These are phyloP conservation scores for Sesia apiformis DNA, from an alignment of 2,888 invertebrate genomes.

Conservation along the genomic window DNA sequence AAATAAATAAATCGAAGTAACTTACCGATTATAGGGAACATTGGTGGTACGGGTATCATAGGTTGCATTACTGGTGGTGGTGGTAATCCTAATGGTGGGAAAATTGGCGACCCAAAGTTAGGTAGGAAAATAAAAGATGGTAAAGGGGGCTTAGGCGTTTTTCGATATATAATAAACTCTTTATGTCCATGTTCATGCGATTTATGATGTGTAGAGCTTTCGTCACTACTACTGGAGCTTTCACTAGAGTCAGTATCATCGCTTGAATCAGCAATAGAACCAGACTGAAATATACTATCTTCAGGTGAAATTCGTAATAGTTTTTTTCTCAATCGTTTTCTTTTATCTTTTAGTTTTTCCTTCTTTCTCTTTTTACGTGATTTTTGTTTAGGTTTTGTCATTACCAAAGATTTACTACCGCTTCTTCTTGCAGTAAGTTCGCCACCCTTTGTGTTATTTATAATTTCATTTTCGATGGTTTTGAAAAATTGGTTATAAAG, in stretches of 20 bases:
- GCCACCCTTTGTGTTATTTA: conserved; percentile 40
- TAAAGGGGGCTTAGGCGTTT: conserved; percentile 44
- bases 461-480: conserved; percentile 58
- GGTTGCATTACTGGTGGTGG: conserved; percentile 56
- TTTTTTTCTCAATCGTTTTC: conserved; percentile 32
- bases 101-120: conserved; percentile 50
- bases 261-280: conserved; percentile 12
- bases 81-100: conserved; percentile 53
- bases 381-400: conserved; percentile 18
- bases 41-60: conserved; percentile 52
- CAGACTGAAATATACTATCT: conserved; percentile 39
- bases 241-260: conserved; percentile 17
- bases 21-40: conserved; percentile 8
- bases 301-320: conserved; percentile 49
- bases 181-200: conserved; percentile 42
- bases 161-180: conserved; percentile 50
- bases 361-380: conserved; percentile 21
- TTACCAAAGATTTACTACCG: conserved; percentile 11
- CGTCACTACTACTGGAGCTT: conserved; percentile 15
- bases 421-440: conserved; percentile 35
- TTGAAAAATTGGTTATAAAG: conserved; percentile 64
- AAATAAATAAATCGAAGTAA: neutral
- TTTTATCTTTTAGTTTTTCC: conserved; percentile 19
- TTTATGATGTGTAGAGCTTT: neutral
- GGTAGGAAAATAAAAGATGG: conserved; percentile 63